Evolutionary conservation across 2,888 invertebrate genomes (phyloP).

Genomic region (Drosophila eohydei): DNA sequence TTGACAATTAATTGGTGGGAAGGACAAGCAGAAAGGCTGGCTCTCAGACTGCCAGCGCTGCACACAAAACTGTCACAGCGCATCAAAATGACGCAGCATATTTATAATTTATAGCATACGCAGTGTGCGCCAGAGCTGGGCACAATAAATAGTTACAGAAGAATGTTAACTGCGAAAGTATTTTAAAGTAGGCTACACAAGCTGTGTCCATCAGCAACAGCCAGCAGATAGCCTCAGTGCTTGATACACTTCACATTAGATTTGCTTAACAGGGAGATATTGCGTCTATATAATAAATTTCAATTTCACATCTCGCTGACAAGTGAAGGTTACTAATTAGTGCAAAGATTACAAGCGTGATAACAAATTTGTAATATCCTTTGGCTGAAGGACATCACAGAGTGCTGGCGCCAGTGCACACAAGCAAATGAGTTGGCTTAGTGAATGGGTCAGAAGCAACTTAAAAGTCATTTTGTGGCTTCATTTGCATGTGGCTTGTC

Average conservation of each 20-base stretch:
- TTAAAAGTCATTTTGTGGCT: constrained; percentile 70
- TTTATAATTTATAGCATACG: constrained; percentile 73
- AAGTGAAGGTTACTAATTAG: constrained; percentile 7
- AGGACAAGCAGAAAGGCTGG: neutral
- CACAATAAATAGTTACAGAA: constrained; percentile 5
- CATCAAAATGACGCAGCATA: constrained; percentile 57
- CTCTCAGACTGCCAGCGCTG: constrained; percentile 8
- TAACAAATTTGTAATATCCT: constrained; percentile 15
- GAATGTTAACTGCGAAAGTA: neutral
- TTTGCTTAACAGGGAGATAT: neutral
- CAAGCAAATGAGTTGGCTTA: constrained; percentile 24
- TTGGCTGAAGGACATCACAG: neutral
- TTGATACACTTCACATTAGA: neutral
- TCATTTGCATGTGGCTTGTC: constrained; percentile 62
- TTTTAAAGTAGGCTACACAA: neutral
- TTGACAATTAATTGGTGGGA: constrained; percentile 67
- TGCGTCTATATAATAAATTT: neutral
- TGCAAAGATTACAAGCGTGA: constrained; percentile 7
- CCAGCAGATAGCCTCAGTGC: neutral
- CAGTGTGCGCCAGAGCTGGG: constrained; percentile 35
- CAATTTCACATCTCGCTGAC: neutral
- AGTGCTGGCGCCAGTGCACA: constrained; percentile 31
- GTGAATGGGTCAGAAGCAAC: constrained; percentile 26
- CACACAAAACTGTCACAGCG: constrained; percentile 39
- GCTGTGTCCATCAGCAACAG: neutral